Evolutionary conservation across 2,888 invertebrate species (phyloP).

Genomic region (Drosophila ezoana): DNA sequence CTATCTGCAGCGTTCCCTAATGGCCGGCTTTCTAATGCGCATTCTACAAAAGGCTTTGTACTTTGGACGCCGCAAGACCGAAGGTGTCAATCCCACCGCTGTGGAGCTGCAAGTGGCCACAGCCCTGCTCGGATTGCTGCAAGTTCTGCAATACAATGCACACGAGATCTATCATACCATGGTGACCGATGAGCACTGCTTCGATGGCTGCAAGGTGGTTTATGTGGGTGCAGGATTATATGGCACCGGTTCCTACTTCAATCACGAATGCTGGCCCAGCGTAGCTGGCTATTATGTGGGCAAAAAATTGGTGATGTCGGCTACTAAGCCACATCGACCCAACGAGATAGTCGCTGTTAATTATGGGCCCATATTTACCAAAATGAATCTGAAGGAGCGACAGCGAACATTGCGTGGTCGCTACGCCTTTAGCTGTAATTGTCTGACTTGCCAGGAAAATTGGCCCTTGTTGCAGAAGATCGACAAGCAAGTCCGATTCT

Average conservation of each 20-base stretch:
- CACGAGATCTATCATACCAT: slow-evolving; percentile 92
- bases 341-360: slow-evolving; percentile 92
- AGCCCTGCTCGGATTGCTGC: slow-evolving; percentile 89
- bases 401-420: slow-evolving; percentile 89
- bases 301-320: slow-evolving; percentile 89
- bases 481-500: slow-evolving; percentile 84
- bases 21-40: slow-evolving; percentile 91
- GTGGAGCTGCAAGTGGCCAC: slow-evolving; percentile 88
- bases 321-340: slow-evolving; percentile 88
- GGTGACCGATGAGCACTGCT: slow-evolving; percentile 86
- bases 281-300: slow-evolving; percentile 92
- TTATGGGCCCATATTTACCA: slow-evolving; percentile 92
- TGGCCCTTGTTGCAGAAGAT: slow-evolving; percentile 90
- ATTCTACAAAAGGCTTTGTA: slow-evolving; percentile 89
- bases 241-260: slow-evolving; percentile 91
- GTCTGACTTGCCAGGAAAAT: slow-evolving; percentile 90
- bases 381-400: slow-evolving; percentile 86
- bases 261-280: slow-evolving; percentile 93
- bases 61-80: slow-evolving; percentile 86
- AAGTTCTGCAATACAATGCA: slow-evolving; percentile 93
- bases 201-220: slow-evolving; percentile 81
- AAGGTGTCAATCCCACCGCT: slow-evolving; percentile 85
- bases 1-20: slow-evolving; percentile 90
- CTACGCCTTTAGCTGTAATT: slow-evolving; percentile 92
- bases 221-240: slow-evolving; percentile 89